A percentile compares a stretch with the other conserved stretches of the same genome.
phyloP scores from a whole-genome alignment of 2,888 invertebrate genomes.

The Ashinkailepas kermadecensis region DNA sequence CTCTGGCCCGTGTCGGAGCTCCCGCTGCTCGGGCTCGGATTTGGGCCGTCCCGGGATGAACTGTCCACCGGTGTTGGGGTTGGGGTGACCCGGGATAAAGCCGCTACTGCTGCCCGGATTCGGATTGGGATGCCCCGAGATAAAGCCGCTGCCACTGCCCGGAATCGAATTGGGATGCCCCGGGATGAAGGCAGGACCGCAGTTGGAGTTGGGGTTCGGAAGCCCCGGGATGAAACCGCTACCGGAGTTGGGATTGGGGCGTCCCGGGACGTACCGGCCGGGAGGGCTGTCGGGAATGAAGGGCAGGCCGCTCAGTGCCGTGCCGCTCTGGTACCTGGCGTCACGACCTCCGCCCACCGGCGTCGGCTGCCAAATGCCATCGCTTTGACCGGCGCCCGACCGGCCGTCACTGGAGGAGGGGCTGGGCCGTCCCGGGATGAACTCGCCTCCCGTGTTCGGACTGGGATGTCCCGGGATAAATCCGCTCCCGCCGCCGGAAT shows the following conservation, averaged over 20 bases:
- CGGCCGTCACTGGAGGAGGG: not conserved
- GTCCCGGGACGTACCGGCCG: not conserved
- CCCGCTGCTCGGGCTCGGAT: not conserved
- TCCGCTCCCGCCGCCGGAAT: not conserved
- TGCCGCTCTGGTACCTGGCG: too few species aligned
- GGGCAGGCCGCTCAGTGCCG: too few species aligned
- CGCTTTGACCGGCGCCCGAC: too few species aligned
- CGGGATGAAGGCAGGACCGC: too few species aligned
- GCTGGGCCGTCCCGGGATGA: not conserved
- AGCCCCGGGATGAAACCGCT: too few species aligned
- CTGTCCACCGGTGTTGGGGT: not conserved
- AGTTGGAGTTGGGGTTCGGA: too few species aligned
- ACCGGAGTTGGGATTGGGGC: not conserved
- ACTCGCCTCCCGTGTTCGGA: not conserved
- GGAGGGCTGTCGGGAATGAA: too few species aligned
- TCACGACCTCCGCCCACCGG: too few species aligned
- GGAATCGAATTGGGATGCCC: not conserved
- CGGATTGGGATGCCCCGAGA: not conserved
- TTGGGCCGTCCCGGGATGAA: not conserved
- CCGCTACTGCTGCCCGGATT: not conserved
- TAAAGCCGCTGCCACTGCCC: not conserved
- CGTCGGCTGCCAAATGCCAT: too few species aligned
- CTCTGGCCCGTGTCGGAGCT: not conserved
- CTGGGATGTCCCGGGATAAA: not conserved
- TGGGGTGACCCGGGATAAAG: not conserved